These are phyloP conservation scores for Globia sparganii DNA, from an alignment of 2,888 invertebrate genomes.

Conservation along the genomic window DNA sequence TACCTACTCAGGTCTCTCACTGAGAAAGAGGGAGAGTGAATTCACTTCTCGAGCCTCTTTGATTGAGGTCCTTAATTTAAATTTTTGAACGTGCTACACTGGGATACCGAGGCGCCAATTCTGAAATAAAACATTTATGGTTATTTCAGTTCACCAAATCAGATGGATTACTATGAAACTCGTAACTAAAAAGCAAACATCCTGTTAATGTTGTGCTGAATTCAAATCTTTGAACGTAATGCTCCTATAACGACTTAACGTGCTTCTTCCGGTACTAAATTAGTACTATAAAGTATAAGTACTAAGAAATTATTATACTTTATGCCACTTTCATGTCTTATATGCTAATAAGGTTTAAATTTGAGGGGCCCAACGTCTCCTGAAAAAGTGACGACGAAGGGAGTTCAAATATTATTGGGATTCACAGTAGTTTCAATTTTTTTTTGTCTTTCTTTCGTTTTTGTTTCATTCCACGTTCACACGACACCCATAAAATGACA, in stretches of 20 bases:
- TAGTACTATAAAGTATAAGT: constrained; percentile 7
- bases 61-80: neutral
- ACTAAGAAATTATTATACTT: constrained; percentile 6
- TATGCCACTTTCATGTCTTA: neutral
- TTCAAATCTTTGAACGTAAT: constrained; percentile 40
- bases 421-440: neutral
- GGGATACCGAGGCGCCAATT: neutral
- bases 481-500: neutral
- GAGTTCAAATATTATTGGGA: neutral
- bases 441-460: neutral
- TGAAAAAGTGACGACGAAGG: neutral
- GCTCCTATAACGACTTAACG: constrained; percentile 26
- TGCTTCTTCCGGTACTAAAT: constrained; percentile 49
- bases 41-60: too few relatives aligned
- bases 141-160: constrained; percentile 44
- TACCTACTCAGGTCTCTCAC: too few relatives aligned
- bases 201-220: constrained; percentile 39
- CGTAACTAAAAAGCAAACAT: constrained; percentile 54
- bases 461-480: neutral
- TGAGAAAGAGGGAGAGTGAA: neutral
- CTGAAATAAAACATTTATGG: constrained; percentile 15
- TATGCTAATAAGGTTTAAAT: neutral
- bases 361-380: neutral
- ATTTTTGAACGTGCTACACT: neutral
- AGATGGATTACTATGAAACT: constrained; percentile 43